Evolutionary conservation across 2,113 vertebrate genomes (phyloP).

Genomic region (Saguinus midas): DNA sequence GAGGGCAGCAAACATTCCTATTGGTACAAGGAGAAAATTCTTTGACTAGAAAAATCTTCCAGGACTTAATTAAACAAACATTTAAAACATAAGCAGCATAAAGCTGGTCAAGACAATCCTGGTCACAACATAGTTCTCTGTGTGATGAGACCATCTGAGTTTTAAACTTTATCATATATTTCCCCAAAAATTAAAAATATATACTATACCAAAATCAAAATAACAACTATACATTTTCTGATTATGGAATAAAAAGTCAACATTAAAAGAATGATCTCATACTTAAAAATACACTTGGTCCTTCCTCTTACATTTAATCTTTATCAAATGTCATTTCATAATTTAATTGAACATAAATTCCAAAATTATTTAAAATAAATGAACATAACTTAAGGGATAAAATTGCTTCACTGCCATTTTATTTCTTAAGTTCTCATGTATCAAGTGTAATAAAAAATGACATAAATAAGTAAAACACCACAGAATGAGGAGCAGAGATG

Average conservation of each 20-base stretch:
- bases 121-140: not conserved
- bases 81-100: slow-evolving; percentile 29
- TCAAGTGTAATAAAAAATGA: not conserved
- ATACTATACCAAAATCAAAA: not conserved
- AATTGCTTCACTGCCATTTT: not conserved
- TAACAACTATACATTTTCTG: not conserved
- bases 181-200: not conserved
- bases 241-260: slow-evolving; percentile 26
- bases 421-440: slow-evolving; percentile 35
- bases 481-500: fast-evolving
- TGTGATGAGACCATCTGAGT: not conserved
- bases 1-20: not conserved
- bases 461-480: not conserved
- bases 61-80: slow-evolving; percentile 43
- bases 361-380: slow-evolving; percentile 21
- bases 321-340: slow-evolving; percentile 44
- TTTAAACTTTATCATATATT: slow-evolving; percentile 19
- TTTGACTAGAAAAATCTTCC: slow-evolving; percentile 18
- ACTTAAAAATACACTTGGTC: not conserved
- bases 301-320: not conserved
- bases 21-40: not conserved
- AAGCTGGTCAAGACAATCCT: not conserved
- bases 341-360: slow-evolving; percentile 28
- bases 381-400: slow-evolving; percentile 48
- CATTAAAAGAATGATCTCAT: slow-evolving; percentile 9